Evolutionary conservation across 1,140 invertebrate genomes (phyloP), one percentile per base, ranked within the genome.

Genomic region (Dendroctonus valens): DNA sequence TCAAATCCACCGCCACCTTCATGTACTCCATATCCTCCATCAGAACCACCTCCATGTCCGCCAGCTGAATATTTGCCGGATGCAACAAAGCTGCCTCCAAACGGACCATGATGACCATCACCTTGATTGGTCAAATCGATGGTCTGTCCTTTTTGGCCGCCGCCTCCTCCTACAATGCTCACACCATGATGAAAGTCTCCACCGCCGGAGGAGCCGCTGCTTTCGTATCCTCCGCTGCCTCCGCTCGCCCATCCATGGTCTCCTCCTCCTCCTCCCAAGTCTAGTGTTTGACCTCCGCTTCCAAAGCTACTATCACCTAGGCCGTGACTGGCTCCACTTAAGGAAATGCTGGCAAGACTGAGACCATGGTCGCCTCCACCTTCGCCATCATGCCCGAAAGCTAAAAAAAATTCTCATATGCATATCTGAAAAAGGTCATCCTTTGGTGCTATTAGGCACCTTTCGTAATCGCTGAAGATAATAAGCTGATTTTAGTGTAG

Each of bases 61-160:
- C 70, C 72, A n/a, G 67, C 65, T n/a, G 68, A 69, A 48, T 73
- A 73, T 63, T 73, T 73, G 41, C 65, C 63, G 7, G 72, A 73
- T 15, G 72, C 70, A 7, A 73, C 72, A 60, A 73, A 73, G 44
- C 70, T 73, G 39, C 72, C 72, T 41, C 72, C 72, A 55, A 72
- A 73, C 9, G 69, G 53, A 49, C 72, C 72, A 39, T 71, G 58
- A 46, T 73, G 72, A 8, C 65, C 61, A 12, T 64, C 49, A 50
- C 70, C 71, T 41, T 73, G 69, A 51, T 72, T 39, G 41, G 72
- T 73, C 39, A 73, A 51, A 53, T 73, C 72, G 44, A 73, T 72
- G 15, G 65, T 70, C 38, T 70, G 66, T 38, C 68, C 68, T 54
- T 72, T 51, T 5, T 53, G 37, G 7, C 68, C 63, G 5, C 67